Base-by-base conservation (phyloP, 2,888 invertebrate genomes). In the Eupsilia transversa region DNA sequence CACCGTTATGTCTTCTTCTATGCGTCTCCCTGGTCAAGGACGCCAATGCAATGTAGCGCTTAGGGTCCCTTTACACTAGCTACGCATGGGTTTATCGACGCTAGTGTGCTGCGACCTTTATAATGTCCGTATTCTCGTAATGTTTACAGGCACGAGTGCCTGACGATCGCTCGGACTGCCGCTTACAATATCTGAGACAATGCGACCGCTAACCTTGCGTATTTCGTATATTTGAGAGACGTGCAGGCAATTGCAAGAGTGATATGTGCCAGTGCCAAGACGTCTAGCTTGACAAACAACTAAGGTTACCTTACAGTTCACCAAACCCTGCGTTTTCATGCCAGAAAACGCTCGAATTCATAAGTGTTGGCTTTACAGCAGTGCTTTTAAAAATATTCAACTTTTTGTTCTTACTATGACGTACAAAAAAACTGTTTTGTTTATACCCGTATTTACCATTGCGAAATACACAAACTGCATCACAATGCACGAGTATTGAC, bases 401-500 rank as follows among this genome's bases (percentile, higher is more conserved):
- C 35, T 17, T 6, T 49, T 41, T 38, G 4, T n/a, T 5, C 5
- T 17, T 27, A 56, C 7, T 20, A 43, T 5, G 30, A 59, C 43
- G n/a, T 79, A 20, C n/a, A 38, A 35, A 67, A 59, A 17, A 27
- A 77, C 9, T 17, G 56, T 43, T 23, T n/a, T 46, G 30, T 66
- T 46, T 23, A 33, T 27, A 12, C 20, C n/a, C 35, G 35, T 30
- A 14, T 57, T 52, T 56, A 38, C 43, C 10, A 41, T 61, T 56
- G 60, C 38, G 30, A 57, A 56, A 41, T 49, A 77, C 56, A 56
- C 61, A 27, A 66, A 77, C 78, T 69, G 78, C 83, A 82, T 79
- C 61, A 82, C 78, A 83, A 71, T 83, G 72, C 80, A 72, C 54
- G 52, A 68, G 23, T 84, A 82, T 82, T 61, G 74, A 60, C 76